phyloP scores from a whole-genome alignment of 2,888 invertebrate species.

The Sinohyriopsis cumingii region DNA sequence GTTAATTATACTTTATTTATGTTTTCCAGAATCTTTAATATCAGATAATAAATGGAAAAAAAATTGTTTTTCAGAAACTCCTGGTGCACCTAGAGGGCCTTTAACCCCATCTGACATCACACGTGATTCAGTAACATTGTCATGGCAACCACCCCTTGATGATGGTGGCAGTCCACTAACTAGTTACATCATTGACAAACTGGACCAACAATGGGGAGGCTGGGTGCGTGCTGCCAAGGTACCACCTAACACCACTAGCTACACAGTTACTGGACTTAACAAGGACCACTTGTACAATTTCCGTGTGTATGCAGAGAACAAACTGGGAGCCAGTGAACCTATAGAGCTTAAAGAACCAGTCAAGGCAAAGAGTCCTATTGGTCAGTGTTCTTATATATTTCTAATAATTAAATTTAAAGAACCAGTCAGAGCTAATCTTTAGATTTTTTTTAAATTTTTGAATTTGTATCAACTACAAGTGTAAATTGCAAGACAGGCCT shows the following conservation, averaged over 20 bases:
- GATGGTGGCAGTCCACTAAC: slow-evolving; percentile 68
- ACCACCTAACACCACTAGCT: slow-evolving; percentile 37
- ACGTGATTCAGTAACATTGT: slow-evolving; percentile 60
- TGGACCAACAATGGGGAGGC: slow-evolving; percentile 56
- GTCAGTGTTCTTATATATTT: slow-evolving; percentile 77
- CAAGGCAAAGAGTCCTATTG: slow-evolving; percentile 72
- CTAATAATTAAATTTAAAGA: slow-evolving; percentile 75
- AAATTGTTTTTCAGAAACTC: slow-evolving; percentile 48
- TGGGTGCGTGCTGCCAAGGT: slow-evolving; percentile 60
- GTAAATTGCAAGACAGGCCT: too few relatives aligned
- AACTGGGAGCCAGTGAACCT: slow-evolving; percentile 73
- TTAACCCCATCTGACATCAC: slow-evolving; percentile 49
- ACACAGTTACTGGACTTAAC: slow-evolving; percentile 40
- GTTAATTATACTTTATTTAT: not conserved
- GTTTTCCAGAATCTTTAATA: not conserved
- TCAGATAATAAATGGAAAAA: not conserved
- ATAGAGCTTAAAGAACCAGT: slow-evolving; percentile 83
- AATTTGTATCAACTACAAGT: too few relatives aligned
- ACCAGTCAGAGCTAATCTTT: slow-evolving; percentile 73
- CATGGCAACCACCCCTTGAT: slow-evolving; percentile 67
- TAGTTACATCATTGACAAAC: slow-evolving; percentile 66
- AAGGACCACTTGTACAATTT: slow-evolving; percentile 66
- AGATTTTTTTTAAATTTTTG: too few relatives aligned
- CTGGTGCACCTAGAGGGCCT: slow-evolving; percentile 61
- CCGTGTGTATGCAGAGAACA: slow-evolving; percentile 70